phyloP scores from a whole-genome alignment of 2,797 vertebrate genomes.

The Cossypha dichroa region DNA sequence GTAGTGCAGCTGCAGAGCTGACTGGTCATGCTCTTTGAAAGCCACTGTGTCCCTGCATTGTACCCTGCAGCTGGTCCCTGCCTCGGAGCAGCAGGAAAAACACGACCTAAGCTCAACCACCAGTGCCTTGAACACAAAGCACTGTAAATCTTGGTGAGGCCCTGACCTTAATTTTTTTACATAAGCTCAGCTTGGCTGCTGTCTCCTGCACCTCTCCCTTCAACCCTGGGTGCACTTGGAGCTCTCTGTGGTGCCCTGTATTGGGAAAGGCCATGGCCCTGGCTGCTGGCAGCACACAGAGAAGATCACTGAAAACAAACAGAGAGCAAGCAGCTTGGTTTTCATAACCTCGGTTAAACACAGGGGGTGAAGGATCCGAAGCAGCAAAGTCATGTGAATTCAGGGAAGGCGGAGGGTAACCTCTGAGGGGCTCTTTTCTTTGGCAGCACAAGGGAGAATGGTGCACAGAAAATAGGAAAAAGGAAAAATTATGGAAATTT shows the following conservation, averaged over 20 bases:
- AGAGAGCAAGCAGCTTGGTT: slow-evolving; percentile 41
- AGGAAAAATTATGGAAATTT: not conserved
- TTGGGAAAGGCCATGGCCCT: slow-evolving; percentile 14
- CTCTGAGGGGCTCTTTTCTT: slow-evolving; percentile 59
- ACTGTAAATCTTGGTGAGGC: not conserved
- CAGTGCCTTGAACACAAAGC: not conserved
- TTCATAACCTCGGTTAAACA: slow-evolving; percentile 58
- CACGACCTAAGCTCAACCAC: not conserved
- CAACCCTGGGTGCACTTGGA: not conserved
- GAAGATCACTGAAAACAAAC: slow-evolving; percentile 64
- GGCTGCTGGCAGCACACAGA: slow-evolving; percentile 33
- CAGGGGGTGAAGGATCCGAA: slow-evolving; percentile 44
- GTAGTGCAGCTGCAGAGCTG: not conserved
- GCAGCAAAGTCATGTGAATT: slow-evolving; percentile 1
- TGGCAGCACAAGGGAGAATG: slow-evolving; percentile 32
- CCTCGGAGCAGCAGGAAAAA: not conserved
- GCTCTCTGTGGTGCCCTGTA: not conserved
- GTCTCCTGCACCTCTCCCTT: not conserved
- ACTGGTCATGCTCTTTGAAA: not conserved
- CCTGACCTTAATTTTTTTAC: slow-evolving; percentile 2
- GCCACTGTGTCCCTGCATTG: not conserved
- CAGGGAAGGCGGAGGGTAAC: slow-evolving; percentile 23
- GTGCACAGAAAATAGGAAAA: not conserved
- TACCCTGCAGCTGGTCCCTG: not conserved
- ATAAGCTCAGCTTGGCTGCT: not conserved